These are phyloP conservation scores for Aleiodes leptofemur DNA, from an alignment of 2,888 invertebrate genomes.

Conservation along the genomic window DNA sequence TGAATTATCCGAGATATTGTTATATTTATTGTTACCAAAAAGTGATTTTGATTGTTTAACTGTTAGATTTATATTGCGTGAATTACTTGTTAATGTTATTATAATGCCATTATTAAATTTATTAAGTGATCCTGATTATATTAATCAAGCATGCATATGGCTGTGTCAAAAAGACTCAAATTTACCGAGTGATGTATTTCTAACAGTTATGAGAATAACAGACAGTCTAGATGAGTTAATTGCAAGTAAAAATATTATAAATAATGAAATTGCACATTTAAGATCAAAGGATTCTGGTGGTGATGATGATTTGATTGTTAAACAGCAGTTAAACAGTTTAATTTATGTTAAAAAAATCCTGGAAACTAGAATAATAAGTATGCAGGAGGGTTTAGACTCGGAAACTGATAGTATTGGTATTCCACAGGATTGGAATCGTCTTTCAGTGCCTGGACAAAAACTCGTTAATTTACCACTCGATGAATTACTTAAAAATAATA, in stretches of 20 bases:
- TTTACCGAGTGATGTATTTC: conserved; percentile 89
- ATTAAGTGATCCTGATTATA: conserved; percentile 92
- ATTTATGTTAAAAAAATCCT: conserved; percentile 87
- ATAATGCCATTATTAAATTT: conserved; percentile 84
- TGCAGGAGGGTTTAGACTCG: conserved; percentile 77
- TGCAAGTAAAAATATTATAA: conserved; percentile 86
- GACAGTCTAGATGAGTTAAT: conserved; percentile 89
- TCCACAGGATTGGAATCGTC: conserved; percentile 73
- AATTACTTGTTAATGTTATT: conserved; percentile 85
- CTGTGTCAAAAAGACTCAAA: conserved; percentile 87
- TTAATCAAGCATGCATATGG: conserved; percentile 92
- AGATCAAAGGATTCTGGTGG: conserved; percentile 91
- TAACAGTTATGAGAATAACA: conserved; percentile 88
- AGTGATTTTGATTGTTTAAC: conserved; percentile 91
- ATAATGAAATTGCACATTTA: conserved; percentile 87
- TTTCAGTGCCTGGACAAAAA: conserved; percentile 75
- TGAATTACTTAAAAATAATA: conserved; percentile 85
- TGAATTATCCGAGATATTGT: conserved; percentile 87
- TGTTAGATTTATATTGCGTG: conserved; percentile 85
- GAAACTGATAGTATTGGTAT: conserved; percentile 71
- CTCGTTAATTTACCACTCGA: conserved; percentile 82
- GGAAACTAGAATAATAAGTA: conserved; percentile 79
- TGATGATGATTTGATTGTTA: conserved; percentile 87
- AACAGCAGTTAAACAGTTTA: conserved; percentile 91
- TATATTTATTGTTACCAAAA: conserved; percentile 89